A percentile compares a stretch with the other conserved stretches of the same genome.
phyloP scores from a whole-genome alignment of 2,888 invertebrate species.

The Trissoscelio sp. region DNA sequence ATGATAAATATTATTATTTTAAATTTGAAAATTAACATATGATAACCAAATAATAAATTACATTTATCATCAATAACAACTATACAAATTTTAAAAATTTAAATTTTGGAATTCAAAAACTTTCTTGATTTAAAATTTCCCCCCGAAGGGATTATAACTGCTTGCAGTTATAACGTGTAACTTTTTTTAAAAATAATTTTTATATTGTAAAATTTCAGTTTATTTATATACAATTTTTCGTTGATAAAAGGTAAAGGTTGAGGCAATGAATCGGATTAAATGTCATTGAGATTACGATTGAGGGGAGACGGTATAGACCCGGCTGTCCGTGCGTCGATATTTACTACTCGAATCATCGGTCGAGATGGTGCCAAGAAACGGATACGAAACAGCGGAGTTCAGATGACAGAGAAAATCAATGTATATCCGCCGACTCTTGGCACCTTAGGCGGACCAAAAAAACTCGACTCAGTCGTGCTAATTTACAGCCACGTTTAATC shows the following conservation, averaged over 20 bases:
- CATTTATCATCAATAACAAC: too few relatives aligned
- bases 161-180: too few relatives aligned
- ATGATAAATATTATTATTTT: too few relatives aligned
- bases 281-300: background rate
- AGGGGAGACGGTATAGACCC: slow-evolving; percentile 21
- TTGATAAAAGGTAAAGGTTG: background rate
- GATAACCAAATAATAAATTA: too few relatives aligned
- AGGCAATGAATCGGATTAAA: background rate
- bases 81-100: too few relatives aligned
- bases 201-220: too few relatives aligned
- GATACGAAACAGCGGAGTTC: slow-evolving; percentile 7
- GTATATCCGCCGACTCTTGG: slow-evolving; percentile 10
- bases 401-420: slow-evolving; percentile 29
- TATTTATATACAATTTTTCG: too few relatives aligned
- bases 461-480: background rate
- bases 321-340: slow-evolving; percentile 45
- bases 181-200: too few relatives aligned
- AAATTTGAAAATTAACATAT: too few relatives aligned
- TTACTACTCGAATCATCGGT: slow-evolving; percentile 49
- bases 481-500: slow-evolving; percentile 15
- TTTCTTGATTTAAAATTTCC: too few relatives aligned
- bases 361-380: slow-evolving; percentile 28
- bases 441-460: background rate
- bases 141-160: too few relatives aligned
- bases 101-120: too few relatives aligned